phyloP scores from a whole-genome alignment of 1,140 invertebrate genomes.

The Drosophila elegans region DNA sequence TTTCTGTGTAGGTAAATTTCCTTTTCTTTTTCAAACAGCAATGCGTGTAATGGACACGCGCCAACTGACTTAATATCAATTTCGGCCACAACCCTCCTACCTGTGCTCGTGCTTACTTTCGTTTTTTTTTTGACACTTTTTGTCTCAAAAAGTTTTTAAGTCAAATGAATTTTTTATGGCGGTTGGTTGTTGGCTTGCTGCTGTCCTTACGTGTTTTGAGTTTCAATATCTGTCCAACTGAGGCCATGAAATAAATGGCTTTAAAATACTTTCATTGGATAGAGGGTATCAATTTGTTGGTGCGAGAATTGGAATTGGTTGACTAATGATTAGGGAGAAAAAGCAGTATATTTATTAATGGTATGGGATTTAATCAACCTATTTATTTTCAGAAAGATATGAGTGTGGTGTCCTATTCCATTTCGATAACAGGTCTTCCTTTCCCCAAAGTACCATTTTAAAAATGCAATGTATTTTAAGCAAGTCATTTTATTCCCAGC shows the following conservation, averaged over 20 bases:
- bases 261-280: constrained; percentile 65
- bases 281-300: constrained; percentile 48
- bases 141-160: constrained; percentile 73
- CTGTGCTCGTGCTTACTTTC: constrained; percentile 16
- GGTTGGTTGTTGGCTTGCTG: constrained; percentile 33
- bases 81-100: constrained; percentile 32
- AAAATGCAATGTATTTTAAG: constrained; percentile 3
- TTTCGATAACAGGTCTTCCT: constrained; percentile 2
- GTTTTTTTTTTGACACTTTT: constrained; percentile 8
- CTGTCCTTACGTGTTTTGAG: constrained; percentile 49
- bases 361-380: constrained; percentile 8
- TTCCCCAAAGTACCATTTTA: background rate
- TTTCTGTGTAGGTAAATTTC: background rate
- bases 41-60: constrained; percentile 79
- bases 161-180: constrained; percentile 81
- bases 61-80: constrained; percentile 82
- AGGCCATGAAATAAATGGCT: constrained; percentile 59
- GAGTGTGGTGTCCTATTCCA: background rate
- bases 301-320: constrained; percentile 6
- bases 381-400: no score
- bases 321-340: no score
- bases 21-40: constrained; percentile 66
- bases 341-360: background rate
- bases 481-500: constrained; percentile 5
- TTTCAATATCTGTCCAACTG: constrained; percentile 14